Evolutionary conservation across 2,888 invertebrate species (phyloP).

Genomic region (Kryphioiulus occultus): DNA sequence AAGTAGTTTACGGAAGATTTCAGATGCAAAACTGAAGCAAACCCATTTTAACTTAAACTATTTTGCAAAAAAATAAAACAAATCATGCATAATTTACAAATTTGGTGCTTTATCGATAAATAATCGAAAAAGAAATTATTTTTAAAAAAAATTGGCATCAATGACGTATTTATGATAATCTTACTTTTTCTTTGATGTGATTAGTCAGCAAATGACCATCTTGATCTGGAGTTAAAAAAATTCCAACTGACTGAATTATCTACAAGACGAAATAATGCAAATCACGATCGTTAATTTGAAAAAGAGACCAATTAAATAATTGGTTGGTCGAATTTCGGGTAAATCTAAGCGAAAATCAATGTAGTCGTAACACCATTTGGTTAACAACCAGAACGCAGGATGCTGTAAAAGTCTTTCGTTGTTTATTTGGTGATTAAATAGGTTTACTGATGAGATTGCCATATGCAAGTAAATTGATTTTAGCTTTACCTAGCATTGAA

Average conservation of each 20-base stretch:
- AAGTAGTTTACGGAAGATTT: no score
- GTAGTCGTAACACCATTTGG: background rate
- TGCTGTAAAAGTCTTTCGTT: background rate
- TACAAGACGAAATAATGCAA: background rate
- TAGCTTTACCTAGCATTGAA: no score
- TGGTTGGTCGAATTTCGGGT: background rate
- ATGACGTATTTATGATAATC: background rate
- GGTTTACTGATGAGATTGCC: background rate
- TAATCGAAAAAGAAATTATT: no score
- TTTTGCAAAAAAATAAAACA: no score
- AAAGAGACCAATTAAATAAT: background rate
- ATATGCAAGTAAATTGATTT: no score
- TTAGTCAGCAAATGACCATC: background rate
- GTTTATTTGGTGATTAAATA: background rate
- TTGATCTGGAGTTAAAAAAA: conserved; percentile 17
- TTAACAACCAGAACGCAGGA: background rate
- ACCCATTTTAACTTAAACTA: no score
- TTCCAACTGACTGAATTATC: conserved; percentile 12
- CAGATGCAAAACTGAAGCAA: no score
- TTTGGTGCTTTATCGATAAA: no score
- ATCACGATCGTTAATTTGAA: no score
- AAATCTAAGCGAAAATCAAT: background rate
- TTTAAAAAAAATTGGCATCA: no score
- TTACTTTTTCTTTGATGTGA: conserved; percentile 37
- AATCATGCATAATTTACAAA: no score